Conservation (phyloP, 2,888 invertebrate species). For the Bruchidius siliquastri region DNA sequence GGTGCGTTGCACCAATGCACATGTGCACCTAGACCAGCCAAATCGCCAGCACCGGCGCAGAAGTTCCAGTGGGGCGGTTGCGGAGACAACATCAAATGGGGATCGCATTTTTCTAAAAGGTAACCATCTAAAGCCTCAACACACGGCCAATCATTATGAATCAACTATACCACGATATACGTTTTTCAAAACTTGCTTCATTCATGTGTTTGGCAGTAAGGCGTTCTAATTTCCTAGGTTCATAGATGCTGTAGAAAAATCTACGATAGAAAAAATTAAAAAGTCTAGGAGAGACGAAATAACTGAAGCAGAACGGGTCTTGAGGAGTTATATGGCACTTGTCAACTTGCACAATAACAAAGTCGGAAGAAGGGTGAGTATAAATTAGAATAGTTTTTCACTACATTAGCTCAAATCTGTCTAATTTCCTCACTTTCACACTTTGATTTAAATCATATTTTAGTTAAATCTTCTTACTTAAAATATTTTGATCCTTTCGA, state of each 20-base stretch:
- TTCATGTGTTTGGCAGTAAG: too few relatives aligned
- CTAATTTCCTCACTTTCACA: too few relatives aligned
- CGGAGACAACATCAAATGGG: slow-evolving; percentile 69
- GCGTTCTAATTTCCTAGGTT: slow-evolving; percentile 42
- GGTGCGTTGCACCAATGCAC: slow-evolving; percentile 72
- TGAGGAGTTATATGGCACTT: slow-evolving; percentile 57
- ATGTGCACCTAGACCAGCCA: slow-evolving; percentile 67
- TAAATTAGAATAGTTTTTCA: background rate
- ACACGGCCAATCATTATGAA: too few relatives aligned
- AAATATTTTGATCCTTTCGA: too few relatives aligned
- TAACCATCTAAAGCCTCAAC: background rate
- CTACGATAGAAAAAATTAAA: slow-evolving; percentile 39
- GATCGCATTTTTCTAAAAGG: slow-evolving; percentile 65
- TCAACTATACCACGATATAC: too few relatives aligned
- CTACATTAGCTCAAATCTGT: too few relatives aligned
- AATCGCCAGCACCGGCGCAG: slow-evolving; percentile 55
- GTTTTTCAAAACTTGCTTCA: too few relatives aligned
- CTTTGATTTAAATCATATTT: too few relatives aligned
- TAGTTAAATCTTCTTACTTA: too few relatives aligned
- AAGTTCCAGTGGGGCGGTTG: slow-evolving; percentile 85
- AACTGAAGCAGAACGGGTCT: slow-evolving; percentile 23
- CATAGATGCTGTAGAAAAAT: slow-evolving; percentile 60
- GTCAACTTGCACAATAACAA: slow-evolving; percentile 76
- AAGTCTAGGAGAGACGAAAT: slow-evolving; percentile 39
- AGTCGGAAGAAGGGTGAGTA: slow-evolving; percentile 67